Conservation (phyloP, 2,888 invertebrate genomes). For the Leucoptera coffeella region DNA sequence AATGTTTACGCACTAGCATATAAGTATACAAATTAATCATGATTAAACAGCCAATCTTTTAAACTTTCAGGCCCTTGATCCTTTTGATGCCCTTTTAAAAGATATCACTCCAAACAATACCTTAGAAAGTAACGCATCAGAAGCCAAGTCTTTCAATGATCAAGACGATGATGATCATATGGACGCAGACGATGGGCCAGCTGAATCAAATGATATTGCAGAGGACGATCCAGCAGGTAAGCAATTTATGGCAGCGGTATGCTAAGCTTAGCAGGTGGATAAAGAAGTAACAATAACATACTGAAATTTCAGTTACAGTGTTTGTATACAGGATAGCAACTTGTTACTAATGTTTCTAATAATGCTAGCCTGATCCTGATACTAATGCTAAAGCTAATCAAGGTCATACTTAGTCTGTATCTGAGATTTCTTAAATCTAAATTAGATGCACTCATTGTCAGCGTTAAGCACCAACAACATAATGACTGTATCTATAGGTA, state of each 20-base stretch:
- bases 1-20: background rate
- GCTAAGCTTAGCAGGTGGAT: too few species aligned
- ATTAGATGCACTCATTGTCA: too few species aligned
- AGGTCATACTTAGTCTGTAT: too few species aligned
- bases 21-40: background rate
- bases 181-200: conserved; percentile 12
- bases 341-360: too few species aligned
- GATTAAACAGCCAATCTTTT: background rate
- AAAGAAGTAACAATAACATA: too few species aligned
- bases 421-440: too few species aligned
- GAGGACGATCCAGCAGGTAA: conserved; percentile 12
- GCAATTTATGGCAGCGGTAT: conserved; percentile 9
- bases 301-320: too few species aligned
- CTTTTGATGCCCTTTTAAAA: conserved; percentile 40
- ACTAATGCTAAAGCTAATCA: too few species aligned
- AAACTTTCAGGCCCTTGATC: conserved; percentile 30
- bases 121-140: conserved; percentile 12
- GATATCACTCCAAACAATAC: conserved; percentile 15
- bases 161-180: conserved; percentile 27
- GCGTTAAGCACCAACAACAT: too few species aligned
- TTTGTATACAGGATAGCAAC: too few species aligned
- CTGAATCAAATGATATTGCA: conserved; percentile 11
- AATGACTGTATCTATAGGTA: too few species aligned
- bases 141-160: conserved; percentile 10
- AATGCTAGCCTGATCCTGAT: too few species aligned